Evolutionary conservation across 2,113 vertebrate species (phyloP), one percentile per base, ranked within the genome.

Genomic region (Nyctibius bracteatus): DNA sequence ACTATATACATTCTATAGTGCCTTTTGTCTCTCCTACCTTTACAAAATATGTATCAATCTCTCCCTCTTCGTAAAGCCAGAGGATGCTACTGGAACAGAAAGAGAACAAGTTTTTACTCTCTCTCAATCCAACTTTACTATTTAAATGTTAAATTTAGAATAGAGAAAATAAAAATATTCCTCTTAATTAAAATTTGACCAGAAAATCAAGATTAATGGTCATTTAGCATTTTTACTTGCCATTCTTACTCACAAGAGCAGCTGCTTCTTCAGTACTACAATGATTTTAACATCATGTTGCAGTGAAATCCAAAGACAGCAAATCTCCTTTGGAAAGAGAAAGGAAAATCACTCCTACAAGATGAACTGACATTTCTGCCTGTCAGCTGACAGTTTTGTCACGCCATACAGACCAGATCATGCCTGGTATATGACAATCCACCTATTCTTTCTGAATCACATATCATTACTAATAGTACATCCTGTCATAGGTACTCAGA

Each of bases 341-440:
- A 58, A 81, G 62, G 61, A 81, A 91, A 87, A 92, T 91, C 63
- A 88, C 47, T 92, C 70, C 96, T 84, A 57, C 52, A 78, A 90
- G 93, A 92, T 79, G 82, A 96, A 28, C 75, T 90, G 88, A 89
- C 80, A 79, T 95, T 93, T 93, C 88, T 72, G 8, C 65, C 35
- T 95, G 88, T 74, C 94, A 94, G 52, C 1, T 81, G 46, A n/a
- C 81, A 72, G 16, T 93, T 89, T 86, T 91, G 70, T 89, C 88
- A 75, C 68, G 94, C 4, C 0, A 68, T 88, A 66, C 61, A 84
- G 86, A 74, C 47, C 51, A 63, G 88, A 94, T 95, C 92, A 63
- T 82, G 74, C 82, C 63, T 93, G 52, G 33, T 52, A 23, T 79
- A 44, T 89, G 73, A 92, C 83, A 96, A 87, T 46, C 57, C 83